These are phyloP conservation scores for Eira barbara DNA, from an alignment of 2,113 vertebrate genomes.

Conservation along the genomic window DNA sequence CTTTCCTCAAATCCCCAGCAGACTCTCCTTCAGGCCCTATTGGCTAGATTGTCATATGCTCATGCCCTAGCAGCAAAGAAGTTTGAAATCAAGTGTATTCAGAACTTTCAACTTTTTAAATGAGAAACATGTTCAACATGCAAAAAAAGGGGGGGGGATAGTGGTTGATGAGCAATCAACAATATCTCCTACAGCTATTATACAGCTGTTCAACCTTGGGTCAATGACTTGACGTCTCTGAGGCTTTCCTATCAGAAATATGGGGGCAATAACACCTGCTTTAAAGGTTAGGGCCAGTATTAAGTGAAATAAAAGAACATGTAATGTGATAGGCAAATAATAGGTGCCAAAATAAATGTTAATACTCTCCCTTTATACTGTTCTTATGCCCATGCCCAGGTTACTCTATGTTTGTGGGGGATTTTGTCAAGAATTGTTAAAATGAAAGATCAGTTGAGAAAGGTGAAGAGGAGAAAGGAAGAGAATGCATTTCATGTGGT, in stretches of 20 bases:
- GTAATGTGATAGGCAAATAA: not conserved
- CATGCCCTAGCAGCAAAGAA: not conserved
- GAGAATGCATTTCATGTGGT: not conserved
- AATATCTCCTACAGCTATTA: not conserved
- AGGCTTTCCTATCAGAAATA: not conserved
- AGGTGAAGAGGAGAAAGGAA: not conserved
- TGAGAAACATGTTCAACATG: not conserved
- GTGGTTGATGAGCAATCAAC: not conserved
- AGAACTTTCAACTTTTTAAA: slow-evolving; percentile 9
- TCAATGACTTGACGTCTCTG: not conserved
- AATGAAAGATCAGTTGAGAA: not conserved
- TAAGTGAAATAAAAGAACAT: not conserved
- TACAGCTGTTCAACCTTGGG: not conserved
- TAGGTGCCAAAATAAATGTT: not conserved
- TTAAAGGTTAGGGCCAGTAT: not conserved
- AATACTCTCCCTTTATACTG: not conserved
- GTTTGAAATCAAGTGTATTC: not conserved
- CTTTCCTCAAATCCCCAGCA: not conserved
- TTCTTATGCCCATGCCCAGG: not conserved
- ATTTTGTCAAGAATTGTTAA: not conserved
- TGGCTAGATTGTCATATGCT: not conserved
- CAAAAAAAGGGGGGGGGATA: not conserved
- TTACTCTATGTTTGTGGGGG: not conserved
- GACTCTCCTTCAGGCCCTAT: not conserved
- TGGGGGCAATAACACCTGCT: not conserved